Conservation (phyloP, 2,888 invertebrate species). For the Lamellibrachia satsuma region DNA sequence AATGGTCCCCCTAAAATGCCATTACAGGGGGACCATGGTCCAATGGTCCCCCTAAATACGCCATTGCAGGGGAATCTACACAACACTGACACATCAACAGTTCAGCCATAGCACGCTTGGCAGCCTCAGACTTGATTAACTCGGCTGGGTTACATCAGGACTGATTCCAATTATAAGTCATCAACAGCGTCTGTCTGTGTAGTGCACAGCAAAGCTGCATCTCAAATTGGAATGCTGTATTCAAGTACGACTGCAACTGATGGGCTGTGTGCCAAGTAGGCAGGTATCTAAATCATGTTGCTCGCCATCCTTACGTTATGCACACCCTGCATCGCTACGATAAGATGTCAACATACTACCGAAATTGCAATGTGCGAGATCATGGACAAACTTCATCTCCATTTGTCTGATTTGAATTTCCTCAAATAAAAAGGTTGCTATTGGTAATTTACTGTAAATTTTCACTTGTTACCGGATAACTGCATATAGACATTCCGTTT, state of each 20-base stretch:
- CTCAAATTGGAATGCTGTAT: conserved; percentile 6
- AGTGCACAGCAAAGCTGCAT: neutral
- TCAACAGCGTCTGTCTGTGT: neutral
- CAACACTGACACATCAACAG: neutral
- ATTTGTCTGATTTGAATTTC: too few species aligned
- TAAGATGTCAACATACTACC: too few species aligned
- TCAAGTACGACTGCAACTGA: neutral
- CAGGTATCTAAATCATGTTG: neutral
- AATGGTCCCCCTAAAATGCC: too few species aligned
- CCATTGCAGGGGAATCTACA: too few species aligned
- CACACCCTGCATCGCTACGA: too few species aligned
- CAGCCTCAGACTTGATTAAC: neutral
- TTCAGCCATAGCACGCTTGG: neutral
- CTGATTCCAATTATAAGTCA: neutral
- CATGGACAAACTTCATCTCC: too few species aligned
- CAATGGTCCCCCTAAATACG: too few species aligned
- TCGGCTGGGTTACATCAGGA: neutral
- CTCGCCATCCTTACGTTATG: neutral
- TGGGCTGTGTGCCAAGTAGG: neutral
- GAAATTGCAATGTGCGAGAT: too few species aligned
- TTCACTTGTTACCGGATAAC: neutral
- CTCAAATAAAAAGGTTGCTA: too few species aligned
- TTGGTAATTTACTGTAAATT: too few species aligned
- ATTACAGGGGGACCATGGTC: too few species aligned
- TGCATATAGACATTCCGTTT: neutral